These are phyloP conservation scores for Bos javanicus DNA, from an alignment of 2,113 vertebrate genomes.

Conservation along the genomic window DNA sequence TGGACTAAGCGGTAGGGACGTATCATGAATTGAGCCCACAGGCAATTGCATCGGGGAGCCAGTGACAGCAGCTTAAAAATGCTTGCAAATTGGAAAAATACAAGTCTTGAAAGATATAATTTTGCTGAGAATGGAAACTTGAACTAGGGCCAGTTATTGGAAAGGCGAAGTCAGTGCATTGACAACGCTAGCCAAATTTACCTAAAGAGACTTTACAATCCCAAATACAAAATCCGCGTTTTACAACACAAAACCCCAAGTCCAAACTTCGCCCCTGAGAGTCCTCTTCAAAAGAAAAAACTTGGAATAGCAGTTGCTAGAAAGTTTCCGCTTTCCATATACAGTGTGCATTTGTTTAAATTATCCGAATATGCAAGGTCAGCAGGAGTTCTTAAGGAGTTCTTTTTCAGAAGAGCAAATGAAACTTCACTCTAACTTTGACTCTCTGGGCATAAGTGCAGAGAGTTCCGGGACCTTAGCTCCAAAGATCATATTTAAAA, in stretches of 20 bases:
- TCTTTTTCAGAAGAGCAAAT: slow-evolving; percentile 77
- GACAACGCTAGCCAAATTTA: slow-evolving; percentile 80
- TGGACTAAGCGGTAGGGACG: slow-evolving; percentile 38
- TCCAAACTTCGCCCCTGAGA: slow-evolving; percentile 72
- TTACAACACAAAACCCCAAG: slow-evolving; percentile 63
- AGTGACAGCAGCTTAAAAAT: slow-evolving; percentile 71
- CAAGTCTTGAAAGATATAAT: slow-evolving; percentile 77
- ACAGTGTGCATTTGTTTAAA: slow-evolving; percentile 75
- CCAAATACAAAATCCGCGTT: slow-evolving; percentile 72
- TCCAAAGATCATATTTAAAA: slow-evolving; percentile 76
- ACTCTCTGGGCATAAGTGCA: slow-evolving; percentile 73
- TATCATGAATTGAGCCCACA: slow-evolving; percentile 64
- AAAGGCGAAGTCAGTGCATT: slow-evolving; percentile 80
- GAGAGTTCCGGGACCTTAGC: slow-evolving; percentile 71
- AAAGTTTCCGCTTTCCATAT: slow-evolving; percentile 75
- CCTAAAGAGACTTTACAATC: slow-evolving; percentile 82
- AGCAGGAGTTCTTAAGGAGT: slow-evolving; percentile 77
- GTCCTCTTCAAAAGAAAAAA: slow-evolving; percentile 71
- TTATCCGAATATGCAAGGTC: slow-evolving; percentile 75
- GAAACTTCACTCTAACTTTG: slow-evolving; percentile 80
- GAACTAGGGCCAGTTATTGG: slow-evolving; percentile 83
- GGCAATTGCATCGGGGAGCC: slow-evolving; percentile 50
- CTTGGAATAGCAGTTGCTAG: slow-evolving; percentile 72
- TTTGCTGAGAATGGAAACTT: slow-evolving; percentile 88
- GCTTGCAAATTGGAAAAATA: slow-evolving; percentile 74